Conservation (phyloP, 2,888 invertebrate genomes). For the Catocala fraxini region DNA sequence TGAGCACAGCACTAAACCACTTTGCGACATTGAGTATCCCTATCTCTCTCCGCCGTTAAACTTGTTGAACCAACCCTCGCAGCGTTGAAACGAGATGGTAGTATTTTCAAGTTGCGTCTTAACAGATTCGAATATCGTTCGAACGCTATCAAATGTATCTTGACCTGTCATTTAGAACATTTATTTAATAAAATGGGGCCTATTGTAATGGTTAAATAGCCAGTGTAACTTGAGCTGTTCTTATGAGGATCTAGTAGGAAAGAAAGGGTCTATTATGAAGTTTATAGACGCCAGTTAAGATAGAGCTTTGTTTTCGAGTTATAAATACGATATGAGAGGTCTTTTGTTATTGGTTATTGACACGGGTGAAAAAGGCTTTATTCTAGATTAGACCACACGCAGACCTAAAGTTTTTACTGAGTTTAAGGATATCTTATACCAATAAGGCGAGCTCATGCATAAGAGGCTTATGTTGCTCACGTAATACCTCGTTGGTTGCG, state of each 20-base stretch:
- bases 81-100: conserved; percentile 37
- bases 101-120: conserved; percentile 11
- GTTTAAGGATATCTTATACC: too few relatives aligned
- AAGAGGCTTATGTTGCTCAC: too few relatives aligned
- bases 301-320: conserved; percentile 22
- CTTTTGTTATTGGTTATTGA: conserved; percentile 18
- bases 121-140: conserved; percentile 45
- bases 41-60: conserved; percentile 27
- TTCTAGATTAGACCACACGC: conserved; percentile 13
- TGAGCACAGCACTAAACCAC: conserved; percentile 38
- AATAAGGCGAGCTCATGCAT: too few relatives aligned
- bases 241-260: conserved; percentile 4
- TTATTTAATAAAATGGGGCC: conserved; percentile 42
- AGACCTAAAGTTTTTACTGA: neutral
- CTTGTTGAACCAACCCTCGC: conserved; percentile 16
- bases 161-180: conserved; percentile 46
- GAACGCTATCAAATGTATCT: conserved; percentile 44
- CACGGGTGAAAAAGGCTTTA: conserved; percentile 12
- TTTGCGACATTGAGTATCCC: conserved; percentile 29
- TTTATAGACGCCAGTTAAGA: neutral
- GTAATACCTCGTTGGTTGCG: too few relatives aligned
- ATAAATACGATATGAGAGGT: neutral
- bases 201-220: conserved; percentile 33
- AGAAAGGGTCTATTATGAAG: conserved; percentile 19
- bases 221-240: conserved; percentile 33